Base-by-base conservation (phyloP, 2,888 invertebrate genomes). In the Rhabditoides inermis region DNA sequence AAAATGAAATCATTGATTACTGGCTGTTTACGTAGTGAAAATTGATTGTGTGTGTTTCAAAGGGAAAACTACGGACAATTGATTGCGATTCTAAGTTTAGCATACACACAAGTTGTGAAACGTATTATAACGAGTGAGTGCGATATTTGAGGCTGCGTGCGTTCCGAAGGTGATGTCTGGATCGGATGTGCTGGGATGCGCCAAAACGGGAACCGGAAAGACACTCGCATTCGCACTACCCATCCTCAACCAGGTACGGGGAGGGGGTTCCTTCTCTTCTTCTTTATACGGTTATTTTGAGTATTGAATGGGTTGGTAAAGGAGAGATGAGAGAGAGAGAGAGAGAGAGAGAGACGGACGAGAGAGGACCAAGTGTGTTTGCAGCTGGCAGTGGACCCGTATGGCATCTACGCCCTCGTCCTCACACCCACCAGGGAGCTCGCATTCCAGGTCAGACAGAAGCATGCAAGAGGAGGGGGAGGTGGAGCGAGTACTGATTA, bases 161-260 rank as follows among this genome's bases (percentile, higher is more conserved):
- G 73, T 73, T 41, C 74, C 74, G 2, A 60, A 63, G 36, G 77
- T 80, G 51, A 59, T 81, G 30, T 72, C 75, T 59, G 80, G 79
- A 63, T 81, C 83, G 66, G 89, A 94, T 80, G 90, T 90, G 68
- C 87, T 98, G 59, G 95, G 91, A 7, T 90, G 90, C 68, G 91
- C 94, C 0, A 91, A 94, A 78, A 98, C 95, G 7, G 95, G 95
- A 15, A 92, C 91, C 51, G 95, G 95, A 2, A 98, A 98, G 82
- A 98, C 98, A 0, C 84, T 95, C 73, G 91, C 95, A 0, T 98
- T 98, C 82, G 92, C 90, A 0, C 49, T 70, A 12, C 73, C 73
- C 4, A 73, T 73, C 45, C 53, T 73, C 10, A 63, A 73, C 20
- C 57, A 73, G 58, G 70, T 70, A 45, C 5, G 49, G 1, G 3